phyloP scores from a whole-genome alignment of 2,888 invertebrate species.

The Diarsia rubi region DNA sequence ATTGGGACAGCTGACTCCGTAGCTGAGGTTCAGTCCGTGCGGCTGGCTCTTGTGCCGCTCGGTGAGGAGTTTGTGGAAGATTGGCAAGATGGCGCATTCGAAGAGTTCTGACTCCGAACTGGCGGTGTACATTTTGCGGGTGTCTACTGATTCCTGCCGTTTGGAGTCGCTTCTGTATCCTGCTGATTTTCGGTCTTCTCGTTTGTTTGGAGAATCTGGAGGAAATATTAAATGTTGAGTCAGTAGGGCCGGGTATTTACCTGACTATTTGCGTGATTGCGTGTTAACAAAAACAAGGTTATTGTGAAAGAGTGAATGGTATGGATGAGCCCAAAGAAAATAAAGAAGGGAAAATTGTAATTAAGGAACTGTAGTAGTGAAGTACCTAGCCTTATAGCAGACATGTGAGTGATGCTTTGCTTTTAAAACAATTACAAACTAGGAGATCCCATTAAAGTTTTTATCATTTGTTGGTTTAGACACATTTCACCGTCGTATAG shows the following conservation, averaged over 20 bases:
- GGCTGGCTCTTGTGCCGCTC: conserved; percentile 94
- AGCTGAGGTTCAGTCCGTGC: conserved; percentile 92
- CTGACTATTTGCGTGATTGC: neutral
- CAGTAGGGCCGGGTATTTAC: neutral
- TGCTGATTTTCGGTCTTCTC: conserved; percentile 89
- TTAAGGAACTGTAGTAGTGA: neutral
- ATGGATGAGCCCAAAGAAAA: neutral
- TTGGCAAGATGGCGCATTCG: conserved; percentile 96
- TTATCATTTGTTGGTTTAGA: neutral
- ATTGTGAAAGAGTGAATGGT: neutral
- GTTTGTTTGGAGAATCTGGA: conserved; percentile 83
- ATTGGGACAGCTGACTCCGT: conserved; percentile 97
- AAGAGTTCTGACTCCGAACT: conserved; percentile 96
- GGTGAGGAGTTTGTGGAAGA: conserved; percentile 97
- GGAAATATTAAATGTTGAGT: conserved; percentile 4
- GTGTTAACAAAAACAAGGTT: neutral
- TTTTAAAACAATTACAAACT: neutral
- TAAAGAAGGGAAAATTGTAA: too few relatives aligned
- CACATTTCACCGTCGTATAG: neutral
- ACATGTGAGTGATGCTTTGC: neutral
- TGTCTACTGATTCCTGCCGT: conserved; percentile 83
- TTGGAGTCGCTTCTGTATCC: conserved; percentile 88
- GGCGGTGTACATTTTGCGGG: conserved; percentile 93
- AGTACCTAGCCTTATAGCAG: neutral
- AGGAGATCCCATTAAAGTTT: neutral